phyloP scores from a whole-genome alignment of 2,888 invertebrate species.

The Sylvicola fuscatus region DNA sequence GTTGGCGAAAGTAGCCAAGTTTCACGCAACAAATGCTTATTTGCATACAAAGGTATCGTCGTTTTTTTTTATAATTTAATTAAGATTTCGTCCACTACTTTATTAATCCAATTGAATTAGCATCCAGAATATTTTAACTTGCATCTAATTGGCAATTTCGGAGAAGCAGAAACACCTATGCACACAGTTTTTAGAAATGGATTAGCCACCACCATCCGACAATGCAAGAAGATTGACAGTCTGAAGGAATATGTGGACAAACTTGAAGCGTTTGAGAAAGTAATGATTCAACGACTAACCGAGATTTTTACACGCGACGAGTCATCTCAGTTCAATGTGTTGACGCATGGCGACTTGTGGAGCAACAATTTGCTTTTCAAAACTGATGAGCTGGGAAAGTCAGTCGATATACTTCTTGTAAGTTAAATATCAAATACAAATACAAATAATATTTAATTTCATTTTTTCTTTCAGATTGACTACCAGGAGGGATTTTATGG shows the following conservation, averaged over 20 bases:
- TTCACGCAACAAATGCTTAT: constrained; percentile 31
- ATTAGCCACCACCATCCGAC: constrained; percentile 12
- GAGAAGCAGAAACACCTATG: constrained; percentile 13
- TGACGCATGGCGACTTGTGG: constrained; percentile 30
- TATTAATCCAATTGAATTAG: too few species aligned
- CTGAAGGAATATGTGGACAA: constrained; percentile 12
- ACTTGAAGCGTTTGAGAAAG: constrained; percentile 10
- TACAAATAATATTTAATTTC: not conserved
- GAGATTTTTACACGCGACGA: constrained; percentile 13
- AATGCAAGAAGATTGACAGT: constrained; percentile 9
- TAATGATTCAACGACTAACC: constrained; percentile 13
- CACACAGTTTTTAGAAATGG: constrained; percentile 13
- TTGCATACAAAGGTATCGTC: constrained; percentile 27
- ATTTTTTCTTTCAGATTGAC: constrained; percentile 12
- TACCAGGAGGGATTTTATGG: constrained; percentile 17
- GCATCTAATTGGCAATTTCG: constrained; percentile 13
- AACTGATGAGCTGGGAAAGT: constrained; percentile 15
- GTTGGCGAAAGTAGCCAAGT: constrained; percentile 28
- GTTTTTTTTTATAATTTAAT: too few species aligned
- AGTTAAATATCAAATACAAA: too few species aligned
- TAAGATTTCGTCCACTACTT: too few species aligned
- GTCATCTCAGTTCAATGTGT: constrained; percentile 19
- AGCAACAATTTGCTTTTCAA: constrained; percentile 28
- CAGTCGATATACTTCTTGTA: constrained; percentile 20
- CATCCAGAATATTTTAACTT: constrained; percentile 13